Evolutionary conservation across 1,140 invertebrate species (phyloP).

Genomic region (Sarcophaga peregrina): DNA sequence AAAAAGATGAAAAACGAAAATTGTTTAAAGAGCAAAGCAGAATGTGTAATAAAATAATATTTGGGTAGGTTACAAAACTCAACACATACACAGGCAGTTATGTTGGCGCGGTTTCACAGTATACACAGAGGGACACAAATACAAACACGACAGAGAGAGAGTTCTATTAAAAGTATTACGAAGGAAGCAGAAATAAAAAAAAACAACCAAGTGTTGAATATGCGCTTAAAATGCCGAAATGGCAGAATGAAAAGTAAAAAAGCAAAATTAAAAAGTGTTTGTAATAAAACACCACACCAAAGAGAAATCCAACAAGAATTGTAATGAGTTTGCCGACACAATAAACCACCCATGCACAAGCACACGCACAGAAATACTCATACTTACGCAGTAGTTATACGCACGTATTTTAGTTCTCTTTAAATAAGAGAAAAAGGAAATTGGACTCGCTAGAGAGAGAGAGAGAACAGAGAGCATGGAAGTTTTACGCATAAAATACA

Average conservation of each 20-base stretch:
- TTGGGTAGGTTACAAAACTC: constrained; percentile 1
- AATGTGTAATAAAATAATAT: not conserved
- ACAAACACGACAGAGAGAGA: not conserved
- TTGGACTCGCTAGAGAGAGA: not conserved
- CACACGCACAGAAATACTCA: too few species aligned
- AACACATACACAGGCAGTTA: not conserved
- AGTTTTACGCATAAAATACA: not conserved
- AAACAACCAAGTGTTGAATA: not conserved
- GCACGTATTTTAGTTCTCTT: not conserved
- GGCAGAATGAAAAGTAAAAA: not conserved
- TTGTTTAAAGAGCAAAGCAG: not conserved
- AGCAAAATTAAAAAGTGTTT: not conserved
- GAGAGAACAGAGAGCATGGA: not conserved
- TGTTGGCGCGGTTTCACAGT: constrained; percentile 12
- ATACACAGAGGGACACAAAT: not conserved
- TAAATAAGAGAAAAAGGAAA: not conserved
- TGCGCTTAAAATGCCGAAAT: not conserved
- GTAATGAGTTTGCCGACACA: not conserved
- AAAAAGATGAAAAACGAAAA: not conserved
- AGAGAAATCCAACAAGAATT: not conserved
- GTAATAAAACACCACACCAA: constrained; percentile 8
- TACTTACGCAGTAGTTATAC: not conserved
- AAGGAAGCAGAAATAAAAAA: not conserved
- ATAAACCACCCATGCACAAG: too few species aligned
- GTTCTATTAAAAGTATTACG: not conserved